A percentile compares a stretch with the other conserved stretches of the same genome.
Evolutionary conservation across 2,113 vertebrate genomes (phyloP).

Genomic region (Puffinus mauretanicus): DNA sequence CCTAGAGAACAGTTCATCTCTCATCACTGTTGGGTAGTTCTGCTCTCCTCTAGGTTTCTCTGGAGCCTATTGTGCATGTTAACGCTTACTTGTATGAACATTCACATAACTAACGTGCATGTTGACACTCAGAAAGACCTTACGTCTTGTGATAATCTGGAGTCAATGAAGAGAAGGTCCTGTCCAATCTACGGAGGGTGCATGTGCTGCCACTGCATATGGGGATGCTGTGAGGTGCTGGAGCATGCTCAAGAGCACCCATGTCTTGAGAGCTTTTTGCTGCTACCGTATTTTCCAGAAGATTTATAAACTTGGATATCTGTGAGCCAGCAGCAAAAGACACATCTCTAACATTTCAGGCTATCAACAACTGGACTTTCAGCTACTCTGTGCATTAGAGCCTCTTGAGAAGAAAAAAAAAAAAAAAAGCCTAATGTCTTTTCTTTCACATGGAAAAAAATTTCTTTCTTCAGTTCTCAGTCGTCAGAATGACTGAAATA

Average conservation of each 20-base stretch:
- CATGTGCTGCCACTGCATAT: neutral
- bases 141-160: neutral
- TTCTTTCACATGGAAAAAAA: neutral
- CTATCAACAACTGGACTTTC: neutral
- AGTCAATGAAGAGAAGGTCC: neutral
- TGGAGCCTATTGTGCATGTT: neutral
- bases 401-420: neutral
- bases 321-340: neutral
- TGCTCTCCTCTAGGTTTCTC: neutral
- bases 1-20: neutral
- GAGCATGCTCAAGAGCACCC: neutral
- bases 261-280: neutral
- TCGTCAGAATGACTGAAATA: neutral
- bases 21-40: neutral
- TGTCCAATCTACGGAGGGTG: neutral
- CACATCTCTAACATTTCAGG: neutral
- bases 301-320: neutral
- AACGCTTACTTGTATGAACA: neutral
- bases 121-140: neutral
- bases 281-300: neutral
- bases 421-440: neutral
- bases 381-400: neutral
- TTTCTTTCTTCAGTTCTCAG: neutral
- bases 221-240: neutral
- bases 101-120: neutral